Conservation (phyloP, 2,113 vertebrate genomes). For the Microcebus ravelobensis region DNA sequence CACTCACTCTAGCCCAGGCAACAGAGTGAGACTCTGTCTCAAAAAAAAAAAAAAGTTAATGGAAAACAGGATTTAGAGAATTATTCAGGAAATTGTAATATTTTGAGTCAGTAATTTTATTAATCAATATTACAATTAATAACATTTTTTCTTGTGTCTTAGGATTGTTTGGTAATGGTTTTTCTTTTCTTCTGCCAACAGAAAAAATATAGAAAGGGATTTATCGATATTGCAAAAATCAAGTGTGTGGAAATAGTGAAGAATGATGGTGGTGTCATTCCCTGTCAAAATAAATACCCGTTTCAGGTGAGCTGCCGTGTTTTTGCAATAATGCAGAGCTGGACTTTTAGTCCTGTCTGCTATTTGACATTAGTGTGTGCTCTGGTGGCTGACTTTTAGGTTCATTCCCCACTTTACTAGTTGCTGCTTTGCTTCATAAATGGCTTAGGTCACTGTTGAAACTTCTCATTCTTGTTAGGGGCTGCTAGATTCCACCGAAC, state of each 20-base stretch:
- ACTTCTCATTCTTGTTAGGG: background rate
- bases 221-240: constrained; percentile 92
- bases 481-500: background rate
- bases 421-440: background rate
- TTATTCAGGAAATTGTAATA: background rate
- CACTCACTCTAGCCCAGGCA: no score
- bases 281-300: constrained; percentile 96
- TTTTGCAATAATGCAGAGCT: background rate
- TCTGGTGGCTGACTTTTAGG: background rate
- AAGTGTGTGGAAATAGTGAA: constrained; percentile 95
- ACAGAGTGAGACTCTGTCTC: no score
- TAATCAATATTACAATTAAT: background rate
- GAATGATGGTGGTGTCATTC: constrained; percentile 88
- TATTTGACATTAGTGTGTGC: background rate
- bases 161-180: background rate
- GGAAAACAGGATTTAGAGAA: background rate
- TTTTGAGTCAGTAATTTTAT: constrained; percentile 29
- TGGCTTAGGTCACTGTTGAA: background rate
- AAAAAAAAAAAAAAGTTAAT: no score
- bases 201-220: constrained; percentile 93
- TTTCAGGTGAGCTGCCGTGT: constrained; percentile 90
- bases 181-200: constrained; percentile 75
- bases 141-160: background rate
- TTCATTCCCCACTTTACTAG: background rate
- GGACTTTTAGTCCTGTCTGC: background rate